Evolutionary conservation across 2,797 vertebrate genomes (phyloP).

Genomic region (Mormyrus hasselquistii): DNA sequence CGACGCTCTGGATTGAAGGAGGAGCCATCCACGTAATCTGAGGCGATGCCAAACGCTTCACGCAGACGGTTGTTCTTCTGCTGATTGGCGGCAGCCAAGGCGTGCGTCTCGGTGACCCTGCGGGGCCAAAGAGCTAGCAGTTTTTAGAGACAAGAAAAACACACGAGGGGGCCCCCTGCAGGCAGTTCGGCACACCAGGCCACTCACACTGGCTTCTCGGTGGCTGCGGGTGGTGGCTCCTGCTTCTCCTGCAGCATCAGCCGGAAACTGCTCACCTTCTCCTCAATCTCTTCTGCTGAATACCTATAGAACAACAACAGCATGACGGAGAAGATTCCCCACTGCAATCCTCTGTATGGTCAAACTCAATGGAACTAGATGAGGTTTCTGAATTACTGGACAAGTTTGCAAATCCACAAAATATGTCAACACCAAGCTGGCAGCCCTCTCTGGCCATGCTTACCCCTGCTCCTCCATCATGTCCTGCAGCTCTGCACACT

Average conservation of each 20-base stretch:
- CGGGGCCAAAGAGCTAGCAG: background rate
- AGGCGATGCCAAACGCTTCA: slow-evolving; percentile 81
- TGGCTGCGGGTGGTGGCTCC: slow-evolving; percentile 59
- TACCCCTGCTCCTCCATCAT: slow-evolving; percentile 95
- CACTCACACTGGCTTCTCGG: slow-evolving; percentile 69
- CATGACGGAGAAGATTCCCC: background rate
- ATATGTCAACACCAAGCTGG: background rate
- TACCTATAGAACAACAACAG: slow-evolving; percentile 56
- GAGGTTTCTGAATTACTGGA: background rate
- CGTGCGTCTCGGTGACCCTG: slow-evolving; percentile 83
- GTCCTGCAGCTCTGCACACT: slow-evolving; percentile 88
- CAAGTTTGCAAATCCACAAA: background rate
- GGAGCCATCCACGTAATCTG: slow-evolving; percentile 82
- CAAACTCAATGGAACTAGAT: background rate
- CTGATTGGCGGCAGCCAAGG: slow-evolving; percentile 84
- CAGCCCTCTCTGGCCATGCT: slow-evolving; percentile 29
- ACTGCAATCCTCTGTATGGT: background rate
- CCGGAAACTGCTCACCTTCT: slow-evolving; percentile 86
- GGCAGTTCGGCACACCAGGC: background rate
- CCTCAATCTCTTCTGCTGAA: slow-evolving; percentile 79
- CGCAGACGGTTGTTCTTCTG: slow-evolving; percentile 85
- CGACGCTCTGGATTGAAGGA: slow-evolving; percentile 84
- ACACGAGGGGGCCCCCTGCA: background rate
- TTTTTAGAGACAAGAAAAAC: background rate
- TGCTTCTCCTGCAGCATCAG: slow-evolving; percentile 86